These are phyloP conservation scores for Zosterops lateralis DNA, from an alignment of 2,113 vertebrate species.

Conservation along the genomic window DNA sequence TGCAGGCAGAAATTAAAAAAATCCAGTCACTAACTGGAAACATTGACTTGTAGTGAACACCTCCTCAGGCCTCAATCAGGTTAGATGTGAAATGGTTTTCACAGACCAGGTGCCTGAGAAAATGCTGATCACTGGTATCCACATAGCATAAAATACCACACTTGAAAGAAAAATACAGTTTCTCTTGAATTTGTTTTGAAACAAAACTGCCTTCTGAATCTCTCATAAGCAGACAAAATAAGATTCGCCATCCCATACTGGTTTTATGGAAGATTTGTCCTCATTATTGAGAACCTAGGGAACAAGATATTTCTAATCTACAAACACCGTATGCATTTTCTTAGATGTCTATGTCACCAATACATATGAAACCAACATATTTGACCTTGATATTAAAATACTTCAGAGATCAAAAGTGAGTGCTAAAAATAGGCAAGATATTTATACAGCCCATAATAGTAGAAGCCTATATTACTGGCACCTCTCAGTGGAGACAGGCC, in stretches of 20 bases:
- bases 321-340: background rate
- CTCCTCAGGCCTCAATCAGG: background rate
- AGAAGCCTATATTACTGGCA: background rate
- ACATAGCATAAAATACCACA: background rate
- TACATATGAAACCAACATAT: background rate
- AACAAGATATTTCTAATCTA: background rate
- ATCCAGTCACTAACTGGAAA: background rate
- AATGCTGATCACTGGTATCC: background rate
- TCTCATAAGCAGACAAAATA: background rate
- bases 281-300: background rate
- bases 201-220: background rate
- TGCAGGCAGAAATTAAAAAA: background rate
- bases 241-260: background rate
- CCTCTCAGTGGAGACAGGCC: background rate
- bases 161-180: background rate
- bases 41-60: background rate
- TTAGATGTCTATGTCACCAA: background rate
- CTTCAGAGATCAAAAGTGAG: slow-evolving; percentile 49
- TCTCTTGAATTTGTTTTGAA: background rate
- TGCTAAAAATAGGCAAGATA: slow-evolving; percentile 34
- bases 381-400: slow-evolving; percentile 52
- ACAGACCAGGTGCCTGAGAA: background rate
- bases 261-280: background rate
- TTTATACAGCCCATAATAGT: background rate
- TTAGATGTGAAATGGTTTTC: background rate